phyloP scores from a whole-genome alignment of 2,113 vertebrate genomes.

The Ictalurus punctatus region DNA sequence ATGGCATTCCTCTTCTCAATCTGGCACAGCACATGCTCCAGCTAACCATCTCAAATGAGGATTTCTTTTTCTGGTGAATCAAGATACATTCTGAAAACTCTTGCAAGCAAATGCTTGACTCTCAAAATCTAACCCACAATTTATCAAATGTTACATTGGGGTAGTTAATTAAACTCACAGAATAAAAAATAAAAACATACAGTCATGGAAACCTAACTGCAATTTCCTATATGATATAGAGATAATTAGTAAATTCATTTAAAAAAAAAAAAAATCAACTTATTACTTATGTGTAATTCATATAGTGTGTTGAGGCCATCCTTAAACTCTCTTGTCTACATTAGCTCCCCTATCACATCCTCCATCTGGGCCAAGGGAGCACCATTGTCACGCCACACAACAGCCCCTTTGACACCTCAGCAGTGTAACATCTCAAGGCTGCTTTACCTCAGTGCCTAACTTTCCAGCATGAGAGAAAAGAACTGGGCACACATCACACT shows the following conservation, averaged over 20 bases:
- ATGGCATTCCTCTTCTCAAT: conserved; percentile 76
- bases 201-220: neutral
- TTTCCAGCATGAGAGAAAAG: conserved; percentile 75
- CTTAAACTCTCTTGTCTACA: conserved; percentile 42
- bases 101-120: neutral
- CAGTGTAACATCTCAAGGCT: conserved; percentile 82
- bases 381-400: conserved; percentile 83
- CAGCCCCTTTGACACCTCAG: conserved; percentile 79
- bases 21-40: conserved; percentile 61
- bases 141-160: neutral
- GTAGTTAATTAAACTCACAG: neutral
- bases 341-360: conserved; percentile 86
- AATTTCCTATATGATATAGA: neutral
- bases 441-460: conserved; percentile 79
- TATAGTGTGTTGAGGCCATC: neutral
- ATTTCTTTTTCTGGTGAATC: conserved; percentile 54
- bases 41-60: conserved; percentile 36
- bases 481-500: conserved; percentile 77
- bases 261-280: neutral
- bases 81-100: conserved; percentile 44
- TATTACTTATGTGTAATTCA: neutral
- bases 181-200: neutral
- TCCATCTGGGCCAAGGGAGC: conserved; percentile 80
- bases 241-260: neutral
- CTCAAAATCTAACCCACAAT: neutral